Evolutionary conservation across 1,140 invertebrate species (phyloP).

Genomic region (Drosophila baimaii): DNA sequence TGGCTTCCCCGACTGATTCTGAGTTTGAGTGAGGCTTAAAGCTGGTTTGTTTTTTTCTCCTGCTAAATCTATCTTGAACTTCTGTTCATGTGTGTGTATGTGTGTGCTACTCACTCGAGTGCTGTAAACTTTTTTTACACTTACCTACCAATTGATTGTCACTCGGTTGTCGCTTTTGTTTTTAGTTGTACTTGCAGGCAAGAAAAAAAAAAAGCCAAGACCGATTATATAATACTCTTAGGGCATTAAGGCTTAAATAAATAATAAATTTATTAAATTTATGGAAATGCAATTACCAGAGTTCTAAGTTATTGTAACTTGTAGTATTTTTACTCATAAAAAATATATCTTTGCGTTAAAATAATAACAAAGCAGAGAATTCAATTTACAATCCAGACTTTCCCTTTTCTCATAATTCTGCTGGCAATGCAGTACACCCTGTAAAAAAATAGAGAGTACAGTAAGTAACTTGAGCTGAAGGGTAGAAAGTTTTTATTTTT

Average conservation of each 20-base stretch:
- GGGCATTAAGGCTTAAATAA: neutral
- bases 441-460: neutral
- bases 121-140: conserved; percentile 77
- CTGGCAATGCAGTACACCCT: neutral
- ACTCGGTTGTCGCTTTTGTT: conserved; percentile 47
- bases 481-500: conserved; percentile 64
- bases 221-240: conserved; percentile 34
- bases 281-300: neutral
- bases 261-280: neutral
- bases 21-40: conserved; percentile 39
- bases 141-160: conserved; percentile 82
- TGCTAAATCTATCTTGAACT: conserved; percentile 57
- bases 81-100: conserved; percentile 45
- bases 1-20: conserved; percentile 40
- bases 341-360: neutral
- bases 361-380: neutral
- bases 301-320: neutral
- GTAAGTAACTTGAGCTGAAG: conserved; percentile 64
- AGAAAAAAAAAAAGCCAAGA: neutral
- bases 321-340: neutral
- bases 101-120: conserved; percentile 74
- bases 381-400: no score
- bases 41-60: conserved; percentile 41
- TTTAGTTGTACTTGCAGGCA: neutral
- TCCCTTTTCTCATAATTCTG: no score